Evolutionary conservation across 2,797 vertebrate genomes (phyloP), one percentile per base, ranked within the genome.

Genomic region (Neomorphus geoffroyi): DNA sequence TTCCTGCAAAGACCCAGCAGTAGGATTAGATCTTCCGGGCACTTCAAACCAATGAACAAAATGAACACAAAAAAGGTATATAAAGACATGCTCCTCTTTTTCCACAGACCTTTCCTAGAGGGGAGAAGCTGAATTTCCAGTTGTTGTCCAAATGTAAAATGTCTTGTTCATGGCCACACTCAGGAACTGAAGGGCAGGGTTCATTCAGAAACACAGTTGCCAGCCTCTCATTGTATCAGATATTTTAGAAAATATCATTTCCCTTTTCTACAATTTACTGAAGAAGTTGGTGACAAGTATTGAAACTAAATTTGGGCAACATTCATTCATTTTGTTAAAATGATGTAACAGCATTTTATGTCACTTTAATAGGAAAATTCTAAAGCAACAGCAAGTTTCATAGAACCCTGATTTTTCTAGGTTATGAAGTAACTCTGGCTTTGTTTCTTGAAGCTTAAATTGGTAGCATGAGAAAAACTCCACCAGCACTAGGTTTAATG

Each of bases 341-440:
- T 65, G 56, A 65, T 84, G 50, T 58, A 92, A 53, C 33, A 51
- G 21, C 51, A 46, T 70, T 96, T 95, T 66, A 85, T 72, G 50
- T 32, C 48, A 22, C 66, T 95, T 91, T 70, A 90, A 92, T 57
- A 70, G 50, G 73, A 92, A 94, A 96, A 94, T 94, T 61, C 73
- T 91, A 82, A 86, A 85, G 56, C 62, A 93, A 72, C n/a, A 81
- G 45, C 46, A 86, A 71, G 72, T 92, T 94, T 88, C 70, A 85
- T 41, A 92, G 75, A 94, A 74, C 75, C 91, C 77, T 81, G 92
- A 61, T 90, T 94, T 90, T 94, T 86, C 80, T 91, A 81, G n/a
- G 39, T 6, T 73, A 35, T 50, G 67, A 92, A 94, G 58, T 60
- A 92, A 53, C n/a, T 87, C 45, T 62, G n/a, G 19, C n/a, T 90